A percentile compares a stretch with the other conserved stretches of the same genome.
phyloP scores from a whole-genome alignment of 2,888 invertebrate genomes.

The Tethea ocularis region DNA sequence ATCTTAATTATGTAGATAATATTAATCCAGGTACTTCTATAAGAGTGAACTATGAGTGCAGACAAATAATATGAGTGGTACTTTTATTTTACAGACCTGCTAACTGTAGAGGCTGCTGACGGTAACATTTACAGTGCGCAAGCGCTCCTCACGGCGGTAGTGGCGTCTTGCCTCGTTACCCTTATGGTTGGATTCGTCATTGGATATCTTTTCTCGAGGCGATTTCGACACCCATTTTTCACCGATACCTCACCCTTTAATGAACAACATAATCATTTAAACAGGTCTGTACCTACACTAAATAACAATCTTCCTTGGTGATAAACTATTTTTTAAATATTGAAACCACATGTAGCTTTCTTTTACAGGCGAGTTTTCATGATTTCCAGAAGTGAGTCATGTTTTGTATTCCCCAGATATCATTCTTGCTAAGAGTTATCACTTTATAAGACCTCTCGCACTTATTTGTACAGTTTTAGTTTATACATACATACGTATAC shows the following conservation, averaged over 20 bases:
- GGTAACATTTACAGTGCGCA: constrained; percentile 91
- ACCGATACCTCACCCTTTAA: constrained; percentile 89
- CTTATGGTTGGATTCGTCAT: constrained; percentile 92
- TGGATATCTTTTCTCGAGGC: constrained; percentile 92
- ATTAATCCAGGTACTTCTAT: neutral
- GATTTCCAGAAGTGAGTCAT: constrained; percentile 57
- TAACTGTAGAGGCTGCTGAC: constrained; percentile 83
- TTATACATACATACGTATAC: neutral
- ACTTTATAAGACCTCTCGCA: constrained; percentile 16
- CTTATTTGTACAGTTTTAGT: constrained; percentile 9
- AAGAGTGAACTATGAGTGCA: neutral
- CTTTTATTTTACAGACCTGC: constrained; percentile 55
- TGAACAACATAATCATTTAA: constrained; percentile 91
- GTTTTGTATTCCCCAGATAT: constrained; percentile 31
- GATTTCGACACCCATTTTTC: constrained; percentile 88
- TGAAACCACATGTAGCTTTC: constrained; percentile 38
- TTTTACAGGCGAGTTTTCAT: constrained; percentile 60
- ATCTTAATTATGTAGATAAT: too few relatives aligned
- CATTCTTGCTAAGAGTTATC: constrained; percentile 10
- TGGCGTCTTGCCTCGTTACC: constrained; percentile 91
- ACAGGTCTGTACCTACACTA: constrained; percentile 77
- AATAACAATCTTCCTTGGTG: neutral
- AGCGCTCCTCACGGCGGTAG: constrained; percentile 91
- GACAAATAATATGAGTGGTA: neutral
- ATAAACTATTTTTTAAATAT: constrained; percentile 5